phyloP scores from a whole-genome alignment of 2,797 vertebrate species.

The Syngnathus rostellatus region DNA sequence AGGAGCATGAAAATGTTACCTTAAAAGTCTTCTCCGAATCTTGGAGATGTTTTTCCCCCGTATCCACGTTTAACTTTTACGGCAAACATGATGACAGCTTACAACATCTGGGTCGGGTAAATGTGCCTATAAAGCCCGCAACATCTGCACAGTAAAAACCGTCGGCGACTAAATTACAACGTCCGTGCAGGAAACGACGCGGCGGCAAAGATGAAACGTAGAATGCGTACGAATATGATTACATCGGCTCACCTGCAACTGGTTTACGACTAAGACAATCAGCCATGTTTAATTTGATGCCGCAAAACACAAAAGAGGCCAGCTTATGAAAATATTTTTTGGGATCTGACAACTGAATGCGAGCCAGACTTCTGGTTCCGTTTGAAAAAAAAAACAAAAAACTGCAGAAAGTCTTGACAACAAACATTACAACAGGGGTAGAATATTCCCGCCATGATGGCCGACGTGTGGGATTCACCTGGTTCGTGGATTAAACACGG shows the following conservation, averaged over 20 bases:
- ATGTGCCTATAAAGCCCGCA: constrained; percentile 13
- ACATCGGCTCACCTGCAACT: constrained; percentile 23
- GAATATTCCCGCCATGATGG: neutral
- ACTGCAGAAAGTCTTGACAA: neutral
- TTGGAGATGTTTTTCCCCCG: neutral
- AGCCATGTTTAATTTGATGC: neutral
- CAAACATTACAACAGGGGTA: neutral
- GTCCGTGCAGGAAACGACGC: constrained; percentile 32
- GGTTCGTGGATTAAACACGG: neutral
- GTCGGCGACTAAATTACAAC: constrained; percentile 12
- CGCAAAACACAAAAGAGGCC: neutral
- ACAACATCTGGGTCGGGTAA: constrained; percentile 38
- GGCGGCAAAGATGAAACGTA: constrained; percentile 13
- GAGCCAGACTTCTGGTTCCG: neutral
- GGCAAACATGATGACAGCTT: constrained; percentile 10
- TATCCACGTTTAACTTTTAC: constrained; percentile 19
- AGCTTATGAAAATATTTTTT: neutral
- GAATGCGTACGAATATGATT: neutral
- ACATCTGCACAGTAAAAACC: constrained; percentile 40
- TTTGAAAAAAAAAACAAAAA: neutral
- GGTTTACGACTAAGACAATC: constrained; percentile 20
- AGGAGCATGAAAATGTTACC: neutral
- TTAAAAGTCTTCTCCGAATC: neutral
- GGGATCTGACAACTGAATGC: neutral
- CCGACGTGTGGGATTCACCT: constrained; percentile 7